Evolutionary conservation across 2,888 invertebrate species (phyloP).

Genomic region (Nomada fucata): DNA sequence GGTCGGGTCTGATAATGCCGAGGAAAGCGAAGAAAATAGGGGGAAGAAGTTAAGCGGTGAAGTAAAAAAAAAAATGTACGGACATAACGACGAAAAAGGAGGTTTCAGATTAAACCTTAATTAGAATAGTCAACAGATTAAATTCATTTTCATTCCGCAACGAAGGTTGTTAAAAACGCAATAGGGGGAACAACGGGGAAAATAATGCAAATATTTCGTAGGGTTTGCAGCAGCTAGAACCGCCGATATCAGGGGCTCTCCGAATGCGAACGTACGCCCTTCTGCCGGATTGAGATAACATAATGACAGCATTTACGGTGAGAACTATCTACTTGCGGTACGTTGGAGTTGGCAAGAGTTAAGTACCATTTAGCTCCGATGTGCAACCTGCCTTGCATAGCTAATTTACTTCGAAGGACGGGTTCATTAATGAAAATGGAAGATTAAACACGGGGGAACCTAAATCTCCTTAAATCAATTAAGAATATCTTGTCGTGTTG

Average conservation of each 20-base stretch:
- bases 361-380: slow-evolving; percentile 69
- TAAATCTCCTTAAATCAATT: slow-evolving; percentile 54
- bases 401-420: slow-evolving; percentile 63
- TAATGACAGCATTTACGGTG: slow-evolving; percentile 77
- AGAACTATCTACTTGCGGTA: slow-evolving; percentile 72
- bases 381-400: slow-evolving; percentile 64
- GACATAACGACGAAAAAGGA: slow-evolving; percentile 42
- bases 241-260: slow-evolving; percentile 49
- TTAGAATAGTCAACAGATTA: slow-evolving; percentile 60
- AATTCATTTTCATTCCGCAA: slow-evolving; percentile 60
- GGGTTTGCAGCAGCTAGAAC: slow-evolving; percentile 26
- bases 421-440: slow-evolving; percentile 64
- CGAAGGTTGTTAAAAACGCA: slow-evolving; percentile 64
- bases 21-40: not conserved
- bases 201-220: slow-evolving; percentile 63
- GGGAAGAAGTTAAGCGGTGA: not conserved
- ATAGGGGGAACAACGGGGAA: slow-evolving; percentile 49
- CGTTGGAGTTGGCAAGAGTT: slow-evolving; percentile 71
- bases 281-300: slow-evolving; percentile 76
- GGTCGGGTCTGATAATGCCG: not conserved
- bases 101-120: slow-evolving; percentile 56
- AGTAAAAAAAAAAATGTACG: not conserved
- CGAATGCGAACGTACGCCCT: slow-evolving; percentile 64
- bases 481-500: slow-evolving; percentile 16
- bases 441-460: slow-evolving; percentile 56